Conservation (phyloP, 2,113 vertebrate species). For the Scomber colias region DNA sequence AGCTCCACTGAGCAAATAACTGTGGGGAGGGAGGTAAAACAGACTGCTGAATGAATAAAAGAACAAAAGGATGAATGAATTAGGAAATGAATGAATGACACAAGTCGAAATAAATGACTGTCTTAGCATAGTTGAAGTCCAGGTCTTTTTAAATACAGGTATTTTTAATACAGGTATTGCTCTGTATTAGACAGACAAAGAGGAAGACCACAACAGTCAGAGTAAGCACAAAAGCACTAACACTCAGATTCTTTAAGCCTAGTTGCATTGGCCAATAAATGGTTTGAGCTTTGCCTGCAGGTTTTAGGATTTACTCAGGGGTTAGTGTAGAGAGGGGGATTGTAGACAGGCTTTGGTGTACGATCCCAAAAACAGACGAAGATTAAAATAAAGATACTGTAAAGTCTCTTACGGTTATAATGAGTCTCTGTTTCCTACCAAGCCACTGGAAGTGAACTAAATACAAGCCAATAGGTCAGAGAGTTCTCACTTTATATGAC, state of each 20-base stretch:
- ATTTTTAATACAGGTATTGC: not conserved
- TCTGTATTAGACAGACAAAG: not conserved
- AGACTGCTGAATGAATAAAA: constrained; percentile 60
- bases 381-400: constrained; percentile 32
- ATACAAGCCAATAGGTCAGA: not conserved
- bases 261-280: constrained; percentile 53
- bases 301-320: constrained; percentile 54
- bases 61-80: constrained; percentile 64
- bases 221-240: constrained; percentile 35
- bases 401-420: constrained; percentile 11
- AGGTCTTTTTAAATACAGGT: not conserved
- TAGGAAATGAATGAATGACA: constrained; percentile 59
- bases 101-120: constrained; percentile 12
- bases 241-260: constrained; percentile 45
- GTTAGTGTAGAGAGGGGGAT: constrained; percentile 39
- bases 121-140: constrained; percentile 4
- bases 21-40: constrained; percentile 26
- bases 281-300: constrained; percentile 45
- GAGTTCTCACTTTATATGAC: not conserved
- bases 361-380: constrained; percentile 42
- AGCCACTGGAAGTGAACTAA: not conserved
- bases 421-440: constrained; percentile 8
- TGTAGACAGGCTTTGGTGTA: constrained; percentile 38
- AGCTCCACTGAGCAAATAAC: constrained; percentile 62
- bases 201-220: constrained; percentile 22